Percentiles rank a stretch among this genome's conserved stretches.
Evolutionary conservation across 2,113 vertebrate genomes (phyloP).

Genomic region (Zootoca vivipara): DNA sequence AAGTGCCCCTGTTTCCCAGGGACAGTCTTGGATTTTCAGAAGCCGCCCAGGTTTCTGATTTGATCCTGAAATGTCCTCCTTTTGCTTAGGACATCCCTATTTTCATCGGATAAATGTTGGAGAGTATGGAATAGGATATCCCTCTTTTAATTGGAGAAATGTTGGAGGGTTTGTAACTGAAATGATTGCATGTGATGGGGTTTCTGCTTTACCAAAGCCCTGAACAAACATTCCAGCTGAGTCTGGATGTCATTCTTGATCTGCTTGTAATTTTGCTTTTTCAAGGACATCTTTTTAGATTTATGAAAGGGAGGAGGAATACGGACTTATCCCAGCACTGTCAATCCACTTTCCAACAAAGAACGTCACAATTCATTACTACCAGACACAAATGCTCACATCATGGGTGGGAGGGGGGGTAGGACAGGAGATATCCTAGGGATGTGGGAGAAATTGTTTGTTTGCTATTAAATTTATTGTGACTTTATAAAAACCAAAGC

Average conservation of each 20-base stretch:
- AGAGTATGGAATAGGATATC: too few relatives aligned
- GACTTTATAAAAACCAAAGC: too few relatives aligned
- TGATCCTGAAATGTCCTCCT: too few relatives aligned
- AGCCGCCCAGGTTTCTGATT: too few relatives aligned
- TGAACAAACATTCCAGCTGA: not conserved
- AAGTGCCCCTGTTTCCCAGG: too few relatives aligned
- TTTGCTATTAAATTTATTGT: too few relatives aligned
- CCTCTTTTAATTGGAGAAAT: too few relatives aligned
- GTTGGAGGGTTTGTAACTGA: not conserved
- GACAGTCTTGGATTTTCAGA: too few relatives aligned
- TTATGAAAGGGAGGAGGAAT: not conserved
- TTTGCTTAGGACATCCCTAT: too few relatives aligned
- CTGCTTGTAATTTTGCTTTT: constrained; percentile 35
- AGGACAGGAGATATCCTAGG: too few relatives aligned
- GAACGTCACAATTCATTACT: rapidly evolving
- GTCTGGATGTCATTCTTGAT: not conserved
- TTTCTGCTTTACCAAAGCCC: not conserved
- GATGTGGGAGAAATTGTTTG: too few relatives aligned
- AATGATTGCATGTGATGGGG: not conserved
- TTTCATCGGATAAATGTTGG: too few relatives aligned
- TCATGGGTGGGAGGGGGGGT: not conserved
- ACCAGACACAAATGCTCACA: not conserved
- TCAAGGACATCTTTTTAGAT: constrained; percentile 27
- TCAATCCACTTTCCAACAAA: not conserved
- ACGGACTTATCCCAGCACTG: rapidly evolving